phyloP scores from a whole-genome alignment of 2,113 vertebrate species.

The Pangasianodon gigas region DNA sequence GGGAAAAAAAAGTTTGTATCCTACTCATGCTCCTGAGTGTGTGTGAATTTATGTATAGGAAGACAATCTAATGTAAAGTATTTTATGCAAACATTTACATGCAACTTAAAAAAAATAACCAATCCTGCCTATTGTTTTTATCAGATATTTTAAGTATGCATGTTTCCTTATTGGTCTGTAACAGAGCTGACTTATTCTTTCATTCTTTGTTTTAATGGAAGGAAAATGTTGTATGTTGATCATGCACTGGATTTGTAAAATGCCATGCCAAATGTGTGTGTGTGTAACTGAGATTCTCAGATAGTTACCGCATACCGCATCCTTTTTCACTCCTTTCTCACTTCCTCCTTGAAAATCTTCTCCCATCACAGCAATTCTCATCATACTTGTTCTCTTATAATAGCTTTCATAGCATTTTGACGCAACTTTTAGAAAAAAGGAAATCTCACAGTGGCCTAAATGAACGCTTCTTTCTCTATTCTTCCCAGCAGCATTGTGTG shows the following conservation, averaged over 20 bases:
- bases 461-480: slow-evolving; percentile 55
- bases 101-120: background rate
- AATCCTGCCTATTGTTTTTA: background rate
- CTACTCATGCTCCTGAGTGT: background rate
- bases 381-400: background rate
- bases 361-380: background rate
- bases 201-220: too few relatives aligned
- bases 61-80: background rate
- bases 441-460: slow-evolving; percentile 22
- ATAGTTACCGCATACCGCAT: background rate
- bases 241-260: background rate
- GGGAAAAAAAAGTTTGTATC: accelerated
- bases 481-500: slow-evolving; percentile 61
- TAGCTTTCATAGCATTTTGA: background rate
- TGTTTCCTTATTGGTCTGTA: background rate
- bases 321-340: background rate
- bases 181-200: background rate
- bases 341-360: background rate
- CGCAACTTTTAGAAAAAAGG: background rate
- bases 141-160: background rate
- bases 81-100: background rate
- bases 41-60: background rate
- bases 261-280: background rate
- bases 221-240: background rate
- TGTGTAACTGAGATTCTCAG: background rate